phyloP scores from a whole-genome alignment of 2,113 vertebrate species.

The Anguilla rostrata region DNA sequence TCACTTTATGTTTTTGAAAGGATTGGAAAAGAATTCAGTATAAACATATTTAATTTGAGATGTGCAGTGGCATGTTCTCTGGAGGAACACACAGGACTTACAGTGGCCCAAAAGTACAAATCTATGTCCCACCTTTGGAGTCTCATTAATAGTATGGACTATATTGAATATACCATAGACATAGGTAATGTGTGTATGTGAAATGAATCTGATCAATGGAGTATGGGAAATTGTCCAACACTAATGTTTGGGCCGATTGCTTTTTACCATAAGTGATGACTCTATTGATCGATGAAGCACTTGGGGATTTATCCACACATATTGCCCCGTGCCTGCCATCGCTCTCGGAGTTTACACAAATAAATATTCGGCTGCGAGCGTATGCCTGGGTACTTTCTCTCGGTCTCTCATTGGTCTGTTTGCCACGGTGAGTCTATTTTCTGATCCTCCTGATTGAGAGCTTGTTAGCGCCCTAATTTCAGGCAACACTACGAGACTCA shows the following conservation, averaged over 20 bases:
- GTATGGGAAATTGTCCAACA: neutral
- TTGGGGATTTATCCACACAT: constrained; percentile 13
- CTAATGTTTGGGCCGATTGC: neutral
- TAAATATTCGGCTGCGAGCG: constrained; percentile 31
- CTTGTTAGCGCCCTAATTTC: constrained; percentile 54
- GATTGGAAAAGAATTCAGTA: neutral
- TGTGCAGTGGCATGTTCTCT: neutral
- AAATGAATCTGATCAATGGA: neutral
- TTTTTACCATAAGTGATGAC: constrained; percentile 17
- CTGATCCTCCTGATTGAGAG: constrained; percentile 56
- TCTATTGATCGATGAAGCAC: constrained; percentile 3
- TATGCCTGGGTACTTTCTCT: constrained; percentile 24
- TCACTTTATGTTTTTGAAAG: constrained; percentile 1
- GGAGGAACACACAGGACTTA: neutral
- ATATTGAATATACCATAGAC: neutral
- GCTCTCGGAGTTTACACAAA: constrained; percentile 15
- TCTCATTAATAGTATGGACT: neutral
- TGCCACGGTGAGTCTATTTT: neutral
- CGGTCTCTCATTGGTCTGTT: constrained; percentile 7
- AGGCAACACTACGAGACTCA: constrained; percentile 48
- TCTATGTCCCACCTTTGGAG: neutral
- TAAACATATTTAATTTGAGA: constrained; percentile 5
- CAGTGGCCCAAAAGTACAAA: neutral
- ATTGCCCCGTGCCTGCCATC: constrained; percentile 15
- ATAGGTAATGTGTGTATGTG: neutral